Evolutionary conservation across 2,888 invertebrate species (phyloP).

Genomic region (Atethmia centrago): DNA sequence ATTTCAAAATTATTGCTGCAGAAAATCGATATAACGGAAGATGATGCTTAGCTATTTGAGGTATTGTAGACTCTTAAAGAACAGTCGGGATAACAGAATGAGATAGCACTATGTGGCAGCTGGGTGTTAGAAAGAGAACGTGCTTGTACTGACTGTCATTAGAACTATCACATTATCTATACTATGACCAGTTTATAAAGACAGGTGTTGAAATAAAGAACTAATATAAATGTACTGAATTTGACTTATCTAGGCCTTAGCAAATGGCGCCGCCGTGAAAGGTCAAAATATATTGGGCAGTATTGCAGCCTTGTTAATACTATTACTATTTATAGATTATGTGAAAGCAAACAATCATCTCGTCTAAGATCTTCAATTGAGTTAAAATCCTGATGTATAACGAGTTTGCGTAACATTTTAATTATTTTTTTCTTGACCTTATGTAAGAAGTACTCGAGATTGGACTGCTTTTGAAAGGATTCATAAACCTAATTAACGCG

Average conservation of each 20-base stretch:
- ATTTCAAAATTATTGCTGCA: too few species aligned
- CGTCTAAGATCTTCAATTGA: slow-evolving; percentile 65
- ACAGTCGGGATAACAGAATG: neutral
- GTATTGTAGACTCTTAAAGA: too few species aligned
- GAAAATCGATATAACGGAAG: too few species aligned
- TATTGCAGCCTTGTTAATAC: slow-evolving; percentile 19
- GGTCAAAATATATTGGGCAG: neutral
- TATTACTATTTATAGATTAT: slow-evolving; percentile 51
- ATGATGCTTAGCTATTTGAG: too few species aligned
- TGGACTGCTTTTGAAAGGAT: slow-evolving; percentile 43
- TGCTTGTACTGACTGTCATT: slow-evolving; percentile 1
- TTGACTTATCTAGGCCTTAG: neutral
- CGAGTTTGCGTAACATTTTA: slow-evolving; percentile 67
- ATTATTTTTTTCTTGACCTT: slow-evolving; percentile 59
- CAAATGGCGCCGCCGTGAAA: neutral
- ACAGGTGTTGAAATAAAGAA: slow-evolving; percentile 19
- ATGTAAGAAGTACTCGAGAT: slow-evolving; percentile 48
- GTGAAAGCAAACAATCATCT: slow-evolving; percentile 63
- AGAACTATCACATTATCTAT: slow-evolving; percentile 28
- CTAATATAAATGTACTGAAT: neutral
- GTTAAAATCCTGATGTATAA: slow-evolving; percentile 62
- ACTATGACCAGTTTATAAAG: slow-evolving; percentile 10
- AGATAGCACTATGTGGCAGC: slow-evolving; percentile 3
- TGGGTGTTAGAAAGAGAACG: slow-evolving; percentile 26
- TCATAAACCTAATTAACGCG: slow-evolving; percentile 48